phyloP scores from a whole-genome alignment of 1,140 invertebrate genomes.

The Neodiprion fabricii region DNA sequence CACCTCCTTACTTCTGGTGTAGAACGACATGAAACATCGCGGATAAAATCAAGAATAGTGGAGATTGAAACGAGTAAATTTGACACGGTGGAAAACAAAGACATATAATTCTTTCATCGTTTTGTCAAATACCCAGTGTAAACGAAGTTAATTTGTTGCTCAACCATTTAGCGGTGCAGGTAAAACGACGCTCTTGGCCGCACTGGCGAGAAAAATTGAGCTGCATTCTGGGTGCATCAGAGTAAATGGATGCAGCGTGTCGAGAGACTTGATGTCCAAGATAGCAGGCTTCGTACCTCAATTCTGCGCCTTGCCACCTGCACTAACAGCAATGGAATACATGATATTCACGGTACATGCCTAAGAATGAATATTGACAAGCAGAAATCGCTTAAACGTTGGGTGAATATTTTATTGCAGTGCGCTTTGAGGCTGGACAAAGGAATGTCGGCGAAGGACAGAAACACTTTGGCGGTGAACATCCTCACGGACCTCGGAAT shows the following conservation, averaged over 20 bases:
- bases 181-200: slow-evolving; percentile 79
- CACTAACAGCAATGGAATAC: slow-evolving; percentile 31
- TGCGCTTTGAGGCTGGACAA: slow-evolving; percentile 60
- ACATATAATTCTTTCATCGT: no score
- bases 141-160: no score
- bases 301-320: slow-evolving; percentile 29
- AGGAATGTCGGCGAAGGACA: not conserved
- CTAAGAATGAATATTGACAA: no score
- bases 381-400: not conserved
- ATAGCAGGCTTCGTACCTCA: slow-evolving; percentile 35
- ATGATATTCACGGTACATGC: slow-evolving; percentile 35
- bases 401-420: slow-evolving; percentile 24
- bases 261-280: slow-evolving; percentile 22
- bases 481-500: slow-evolving; percentile 66
- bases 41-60: no score
- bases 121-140: no score
- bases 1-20: no score
- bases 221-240: slow-evolving; percentile 26
- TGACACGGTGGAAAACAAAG: no score
- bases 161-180: slow-evolving; percentile 70
- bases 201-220: slow-evolving; percentile 55
- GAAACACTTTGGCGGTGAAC: slow-evolving; percentile 56
- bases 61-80: no score
- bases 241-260: slow-evolving; percentile 30
- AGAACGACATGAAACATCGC: no score